These are phyloP conservation scores for Xiphophorus hellerii DNA, from an alignment of 2,113 vertebrate genomes.

Conservation along the genomic window DNA sequence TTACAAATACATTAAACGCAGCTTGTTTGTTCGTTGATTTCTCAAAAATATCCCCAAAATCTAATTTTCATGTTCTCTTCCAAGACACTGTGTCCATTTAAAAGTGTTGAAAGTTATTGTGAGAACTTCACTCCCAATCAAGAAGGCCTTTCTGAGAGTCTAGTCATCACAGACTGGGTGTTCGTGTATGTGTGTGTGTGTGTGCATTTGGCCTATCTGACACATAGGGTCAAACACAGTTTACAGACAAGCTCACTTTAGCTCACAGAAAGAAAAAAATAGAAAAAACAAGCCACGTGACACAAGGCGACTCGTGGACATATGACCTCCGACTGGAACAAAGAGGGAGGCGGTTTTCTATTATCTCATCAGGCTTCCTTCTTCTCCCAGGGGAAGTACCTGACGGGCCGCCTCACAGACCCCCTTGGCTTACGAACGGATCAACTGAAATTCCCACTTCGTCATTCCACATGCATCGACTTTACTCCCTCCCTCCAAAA, in stretches of 20 bases:
- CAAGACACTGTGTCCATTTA: no score
- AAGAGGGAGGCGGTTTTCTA: conserved; percentile 47
- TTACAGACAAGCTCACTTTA: conserved; percentile 71
- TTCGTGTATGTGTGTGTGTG: neutral
- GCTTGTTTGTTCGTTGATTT: no score
- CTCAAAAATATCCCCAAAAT: no score
- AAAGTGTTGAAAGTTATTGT: conserved; percentile 21
- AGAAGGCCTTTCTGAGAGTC: conserved; percentile 49
- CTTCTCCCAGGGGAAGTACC: conserved; percentile 16
- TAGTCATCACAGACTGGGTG: conserved; percentile 38
- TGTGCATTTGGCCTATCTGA: conserved; percentile 29
- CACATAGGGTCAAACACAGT: conserved; percentile 63
- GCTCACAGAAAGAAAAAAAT: conserved; percentile 28
- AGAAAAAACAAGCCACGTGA: neutral
- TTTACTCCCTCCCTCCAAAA: conserved; percentile 29
- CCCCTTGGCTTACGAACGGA: conserved; percentile 17
- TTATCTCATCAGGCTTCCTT: conserved; percentile 1
- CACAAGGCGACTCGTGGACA: neutral
- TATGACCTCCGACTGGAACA: neutral
- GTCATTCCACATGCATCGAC: conserved; percentile 5
- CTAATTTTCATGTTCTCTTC: no score
- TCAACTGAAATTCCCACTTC: conserved; percentile 14
- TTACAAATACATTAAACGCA: no score
- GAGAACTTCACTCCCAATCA: conserved; percentile 34
- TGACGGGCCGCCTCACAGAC: conserved; percentile 16